Base-by-base conservation (phyloP, 1,140 invertebrate genomes). In the Eumaeus atala region DNA sequence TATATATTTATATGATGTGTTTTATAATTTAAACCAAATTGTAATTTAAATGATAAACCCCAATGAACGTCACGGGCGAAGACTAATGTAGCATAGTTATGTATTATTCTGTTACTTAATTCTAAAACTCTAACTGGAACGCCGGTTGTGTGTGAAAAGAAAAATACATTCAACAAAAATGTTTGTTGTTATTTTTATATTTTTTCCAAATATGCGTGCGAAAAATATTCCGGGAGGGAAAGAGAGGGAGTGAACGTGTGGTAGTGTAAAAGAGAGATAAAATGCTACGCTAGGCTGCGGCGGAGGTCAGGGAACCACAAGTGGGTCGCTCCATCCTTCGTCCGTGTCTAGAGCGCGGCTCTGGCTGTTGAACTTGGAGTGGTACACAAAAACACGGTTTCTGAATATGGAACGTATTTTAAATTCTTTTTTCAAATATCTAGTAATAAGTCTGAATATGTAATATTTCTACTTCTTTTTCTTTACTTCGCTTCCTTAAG, bases 271-370 rank as follows among this genome's bases (percentile, higher is more conserved):
- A 67, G 71, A 67, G 79, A 74, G 42, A 61, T n/a, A 51, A 42
- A 57, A 67, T 51, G 59, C 66, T 72, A 66, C 67, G 77, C 73
- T 83, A 78, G 75, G 79, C 68, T 84, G 70, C 70, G 61, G 67
- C 73, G 69, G 79, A 81, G 82, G 82, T 85, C 82, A 84, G 72
- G 77, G 82, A 85, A 85, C 83, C 74, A 72, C 80, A 86, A 86
- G 76, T 86, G 67, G 83, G 83, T 83, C 83, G 83, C 76, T 77
- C 66, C 80, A 83, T 84, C 80, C 83, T 84, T 84, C 74, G 70
- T 65, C 74, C 70, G 62, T 67, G 72, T 74, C 76, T 74, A 70
- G 63, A 64, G 64, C 64, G 66, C 60, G 58, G 48, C 54, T 61
- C 52, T 67, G 69, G 64, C 69, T 68, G 72, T 75, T 86, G 79